Evolutionary conservation across 2,888 invertebrate genomes (phyloP), one percentile per base, ranked within the genome.

Genomic region (Latrodectus elegans): DNA sequence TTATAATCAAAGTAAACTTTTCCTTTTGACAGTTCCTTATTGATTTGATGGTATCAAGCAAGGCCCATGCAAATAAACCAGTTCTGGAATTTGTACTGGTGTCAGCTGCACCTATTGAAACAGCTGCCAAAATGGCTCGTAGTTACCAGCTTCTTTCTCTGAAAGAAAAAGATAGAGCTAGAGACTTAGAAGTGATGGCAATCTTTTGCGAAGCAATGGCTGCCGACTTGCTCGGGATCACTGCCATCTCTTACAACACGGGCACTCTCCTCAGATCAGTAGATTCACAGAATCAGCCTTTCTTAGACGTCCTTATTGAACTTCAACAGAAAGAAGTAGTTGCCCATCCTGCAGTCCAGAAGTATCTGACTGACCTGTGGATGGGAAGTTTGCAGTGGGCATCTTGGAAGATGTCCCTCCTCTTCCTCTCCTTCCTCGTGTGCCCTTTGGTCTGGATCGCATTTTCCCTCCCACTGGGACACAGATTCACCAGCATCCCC

Each of bases 41-140:
- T 93, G 99, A 99, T 92, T 94, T 99, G 91, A 99, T 99, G 98
- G 96, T 98, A 64, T 97, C 98, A 92, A 85, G 87, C 22, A 89
- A 89, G 72, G 95, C 93, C 95, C 93, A 97, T 93, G 96, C 97
- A 91, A 98, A 99, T 92, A 96, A 96, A 91, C 98, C 99, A 0
- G 97, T 99, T 89, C 97, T 98, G 92, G 99, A 99, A 92, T 99
- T 99, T 92, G 96, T 99, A 51, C 93, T 99, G 87, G 97, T 98
- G n/a, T 99, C 99, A 0, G 98, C 98, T n/a, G 99, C 99, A 6
- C 99, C 99, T 0, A 98, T 99, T 52, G 99, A 99, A 92, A 97
- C 99, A 15, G 99, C 99, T 26, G 99, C 99, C 84, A 99, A 99
- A 93, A 93, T 99, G 90, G 98, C 99, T 0, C 97, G 97, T 92